Conservation (phyloP, 2,888 invertebrate species). For the Drosophila fulvimacula region DNA sequence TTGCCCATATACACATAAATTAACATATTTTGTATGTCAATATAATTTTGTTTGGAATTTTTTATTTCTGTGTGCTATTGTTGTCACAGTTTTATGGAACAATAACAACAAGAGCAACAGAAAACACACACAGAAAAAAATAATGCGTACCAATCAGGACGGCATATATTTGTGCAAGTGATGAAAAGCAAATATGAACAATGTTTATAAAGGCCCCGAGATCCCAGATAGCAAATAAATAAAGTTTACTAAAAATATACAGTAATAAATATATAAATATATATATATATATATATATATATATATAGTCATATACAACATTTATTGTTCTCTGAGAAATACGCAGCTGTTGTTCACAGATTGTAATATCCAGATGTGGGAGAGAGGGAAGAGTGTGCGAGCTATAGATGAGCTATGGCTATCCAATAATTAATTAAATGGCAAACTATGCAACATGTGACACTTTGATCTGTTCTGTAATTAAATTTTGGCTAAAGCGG, state of each 20-base stretch:
- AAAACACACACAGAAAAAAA: slow-evolving; percentile 20
- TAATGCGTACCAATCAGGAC: slow-evolving; percentile 25
- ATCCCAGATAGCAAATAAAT: slow-evolving; percentile 31
- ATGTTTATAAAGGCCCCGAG: slow-evolving; percentile 39
- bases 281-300: slow-evolving; percentile 4
- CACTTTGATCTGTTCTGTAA: slow-evolving; percentile 6
- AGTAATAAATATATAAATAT: neutral
- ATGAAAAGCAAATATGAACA: slow-evolving; percentile 58
- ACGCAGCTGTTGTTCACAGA: slow-evolving; percentile 60
- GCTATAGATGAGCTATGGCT: neutral
- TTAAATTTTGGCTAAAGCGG: slow-evolving; percentile 5
- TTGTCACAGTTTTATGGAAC: slow-evolving; percentile 1
- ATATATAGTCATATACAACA: slow-evolving; percentile 18
- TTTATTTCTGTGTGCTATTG: slow-evolving; percentile 6
- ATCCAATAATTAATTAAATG: slow-evolving; percentile 43
- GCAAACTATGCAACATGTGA: slow-evolving; percentile 18
- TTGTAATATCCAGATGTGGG: slow-evolving; percentile 16
- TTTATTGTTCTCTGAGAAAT: slow-evolving; percentile 55
- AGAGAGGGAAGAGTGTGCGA: neutral
- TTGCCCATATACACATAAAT: neutral
- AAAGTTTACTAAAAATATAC: slow-evolving; percentile 16
- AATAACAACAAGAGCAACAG: slow-evolving; percentile 18
- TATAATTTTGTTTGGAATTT: slow-evolving; percentile 21
- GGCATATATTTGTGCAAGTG: slow-evolving; percentile 67
- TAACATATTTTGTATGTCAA: slow-evolving; percentile 24